These are phyloP conservation scores for Pseudomyrmex flavicornis DNA, from an alignment of 1,140 invertebrate genomes.

Conservation along the genomic window DNA sequence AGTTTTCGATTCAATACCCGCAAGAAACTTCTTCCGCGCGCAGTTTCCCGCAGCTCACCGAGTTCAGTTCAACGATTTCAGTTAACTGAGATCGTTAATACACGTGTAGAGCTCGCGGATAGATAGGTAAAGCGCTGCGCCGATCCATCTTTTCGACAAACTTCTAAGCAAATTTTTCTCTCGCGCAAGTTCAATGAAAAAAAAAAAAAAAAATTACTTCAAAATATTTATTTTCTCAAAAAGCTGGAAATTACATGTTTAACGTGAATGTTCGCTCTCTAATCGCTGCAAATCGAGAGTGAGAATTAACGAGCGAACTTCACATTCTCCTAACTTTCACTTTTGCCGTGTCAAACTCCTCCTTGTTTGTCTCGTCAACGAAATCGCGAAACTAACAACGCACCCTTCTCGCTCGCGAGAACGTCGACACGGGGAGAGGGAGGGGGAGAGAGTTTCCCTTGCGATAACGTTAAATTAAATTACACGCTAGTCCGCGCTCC, in stretches of 20 bases:
- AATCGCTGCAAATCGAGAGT: background rate
- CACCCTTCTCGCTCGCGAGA: background rate
- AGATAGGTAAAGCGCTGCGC: no score
- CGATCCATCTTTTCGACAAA: background rate
- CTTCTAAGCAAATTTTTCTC: conserved; percentile 5
- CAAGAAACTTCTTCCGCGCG: conserved; percentile 33
- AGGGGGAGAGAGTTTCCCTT: conserved; percentile 72
- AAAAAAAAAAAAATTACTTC: conserved; percentile 3
- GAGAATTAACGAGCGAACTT: no score
- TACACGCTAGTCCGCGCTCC: conserved; percentile 79
- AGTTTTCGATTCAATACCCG: conserved; percentile 49
- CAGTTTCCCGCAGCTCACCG: background rate
- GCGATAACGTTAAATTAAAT: conserved; percentile 83
- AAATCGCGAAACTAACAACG: no score
- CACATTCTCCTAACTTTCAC: no score
- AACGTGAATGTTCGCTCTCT: background rate
- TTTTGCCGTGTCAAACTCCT: no score
- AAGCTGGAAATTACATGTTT: no score
- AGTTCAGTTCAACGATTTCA: background rate
- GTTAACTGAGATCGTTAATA: conserved; percentile 29
- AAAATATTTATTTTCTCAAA: background rate
- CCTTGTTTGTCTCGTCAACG: no score
- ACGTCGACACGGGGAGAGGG: no score
- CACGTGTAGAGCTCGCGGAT: conserved; percentile 13
- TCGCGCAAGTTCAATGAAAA: background rate